Evolutionary conservation across 1,140 invertebrate species (phyloP).

Genomic region (Ostrea edulis): DNA sequence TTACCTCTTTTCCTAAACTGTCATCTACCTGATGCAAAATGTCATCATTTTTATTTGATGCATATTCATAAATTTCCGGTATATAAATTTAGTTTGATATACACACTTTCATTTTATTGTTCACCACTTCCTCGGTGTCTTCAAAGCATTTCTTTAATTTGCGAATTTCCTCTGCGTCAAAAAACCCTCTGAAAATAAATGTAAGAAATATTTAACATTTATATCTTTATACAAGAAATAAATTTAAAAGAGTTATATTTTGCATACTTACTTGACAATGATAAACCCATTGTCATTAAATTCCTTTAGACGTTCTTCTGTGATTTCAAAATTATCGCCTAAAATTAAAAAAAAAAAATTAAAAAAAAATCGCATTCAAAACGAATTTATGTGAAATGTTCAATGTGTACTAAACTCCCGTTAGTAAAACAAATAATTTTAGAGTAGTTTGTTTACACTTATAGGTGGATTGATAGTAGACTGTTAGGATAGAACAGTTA

Average conservation of each 20-base stretch:
- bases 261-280: background rate
- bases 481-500: no score
- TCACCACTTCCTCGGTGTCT: constrained; percentile 13
- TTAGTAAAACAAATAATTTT: no score
- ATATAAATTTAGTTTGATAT: background rate
- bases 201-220: background rate
- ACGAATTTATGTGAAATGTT: no score
- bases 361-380: no score
- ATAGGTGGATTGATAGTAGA: background rate
- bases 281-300: constrained; percentile 8
- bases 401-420: no score
- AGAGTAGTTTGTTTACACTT: background rate
- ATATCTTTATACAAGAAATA: no score
- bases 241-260: no score
- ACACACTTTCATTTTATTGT: background rate
- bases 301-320: background rate
- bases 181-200: background rate
- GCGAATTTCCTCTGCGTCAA: constrained; percentile 5
- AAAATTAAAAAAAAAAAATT: background rate
- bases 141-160: constrained; percentile 37
- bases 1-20: constrained; percentile 62
- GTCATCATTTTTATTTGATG: background rate
- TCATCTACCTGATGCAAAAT: constrained; percentile 48
- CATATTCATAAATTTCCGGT: background rate
- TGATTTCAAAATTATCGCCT: constrained; percentile 13